Conservation (phyloP, 2,113 vertebrate species). For the Chroicocephalus ridibundus region DNA sequence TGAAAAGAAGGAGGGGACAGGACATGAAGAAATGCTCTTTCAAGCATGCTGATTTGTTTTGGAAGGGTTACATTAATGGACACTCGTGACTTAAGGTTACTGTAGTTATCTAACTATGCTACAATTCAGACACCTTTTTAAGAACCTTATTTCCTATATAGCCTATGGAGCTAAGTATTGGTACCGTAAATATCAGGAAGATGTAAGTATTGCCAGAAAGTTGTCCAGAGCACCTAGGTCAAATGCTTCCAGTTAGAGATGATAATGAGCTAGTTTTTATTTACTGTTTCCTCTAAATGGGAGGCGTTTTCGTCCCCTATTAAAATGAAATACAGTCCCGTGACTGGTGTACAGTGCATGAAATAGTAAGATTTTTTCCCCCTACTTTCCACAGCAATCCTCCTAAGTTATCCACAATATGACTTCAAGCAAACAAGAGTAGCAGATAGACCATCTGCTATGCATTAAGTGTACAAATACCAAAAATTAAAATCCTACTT, state of each 20-base stretch:
- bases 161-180: neutral
- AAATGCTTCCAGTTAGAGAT: neutral
- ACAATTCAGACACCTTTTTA: neutral
- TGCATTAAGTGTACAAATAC: neutral
- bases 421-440: neutral
- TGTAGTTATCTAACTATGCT: neutral
- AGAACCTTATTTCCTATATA: neutral
- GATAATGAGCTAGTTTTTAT: neutral
- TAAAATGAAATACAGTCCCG: neutral
- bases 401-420: neutral
- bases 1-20: neutral
- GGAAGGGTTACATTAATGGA: neutral
- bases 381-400: neutral
- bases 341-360: neutral
- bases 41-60: neutral
- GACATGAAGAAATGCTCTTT: neutral
- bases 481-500: constrained; percentile 12
- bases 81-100: neutral
- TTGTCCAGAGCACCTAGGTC: neutral
- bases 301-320: neutral
- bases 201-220: neutral
- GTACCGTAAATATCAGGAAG: neutral
- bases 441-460: constrained; percentile 6
- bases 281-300: neutral
- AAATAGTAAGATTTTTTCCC: neutral